A percentile compares a stretch with the other conserved stretches of the same genome.
phyloP scores from a whole-genome alignment of 92 coral and sea anemone species.

The Porites divaricata region DNA sequence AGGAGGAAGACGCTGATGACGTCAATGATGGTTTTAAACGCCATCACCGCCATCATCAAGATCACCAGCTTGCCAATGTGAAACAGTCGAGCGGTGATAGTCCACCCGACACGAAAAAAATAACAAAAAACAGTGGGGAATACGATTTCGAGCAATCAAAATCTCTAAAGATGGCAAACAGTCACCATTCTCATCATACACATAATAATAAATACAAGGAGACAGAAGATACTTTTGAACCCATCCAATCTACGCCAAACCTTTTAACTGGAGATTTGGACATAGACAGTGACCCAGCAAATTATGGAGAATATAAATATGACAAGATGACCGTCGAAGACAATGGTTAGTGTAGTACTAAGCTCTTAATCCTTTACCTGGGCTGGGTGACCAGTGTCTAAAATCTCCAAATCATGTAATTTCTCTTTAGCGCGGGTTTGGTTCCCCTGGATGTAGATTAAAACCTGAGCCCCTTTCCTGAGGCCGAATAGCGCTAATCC shows the following conservation, averaged over 20 bases:
- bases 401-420: too few species aligned
- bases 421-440: too few species aligned
- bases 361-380: too few species aligned
- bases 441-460: too few species aligned
- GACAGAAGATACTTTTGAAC: not conserved
- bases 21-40: conserved; percentile 23
- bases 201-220: not conserved
- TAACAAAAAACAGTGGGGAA: not conserved
- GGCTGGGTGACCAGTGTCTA: too few species aligned
- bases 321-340: conserved; percentile 65
- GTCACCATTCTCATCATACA: not conserved
- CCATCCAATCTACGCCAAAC: conserved; percentile 1
- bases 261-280: conserved; percentile 2
- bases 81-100: conserved; percentile 46
- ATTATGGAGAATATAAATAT: conserved; percentile 77
- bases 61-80: conserved; percentile 7
- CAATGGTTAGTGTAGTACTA: conserved; percentile 34
- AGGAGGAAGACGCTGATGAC: conserved; percentile 26
- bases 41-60: conserved; percentile 26
- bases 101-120: conserved; percentile 12
- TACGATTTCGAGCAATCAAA: not conserved
- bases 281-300: conserved; percentile 51
- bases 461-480: too few species aligned
- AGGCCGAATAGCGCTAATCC: too few species aligned
- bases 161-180: not conserved